phyloP scores from a whole-genome alignment of 2,888 invertebrate species.

The Tridacna crocea region DNA sequence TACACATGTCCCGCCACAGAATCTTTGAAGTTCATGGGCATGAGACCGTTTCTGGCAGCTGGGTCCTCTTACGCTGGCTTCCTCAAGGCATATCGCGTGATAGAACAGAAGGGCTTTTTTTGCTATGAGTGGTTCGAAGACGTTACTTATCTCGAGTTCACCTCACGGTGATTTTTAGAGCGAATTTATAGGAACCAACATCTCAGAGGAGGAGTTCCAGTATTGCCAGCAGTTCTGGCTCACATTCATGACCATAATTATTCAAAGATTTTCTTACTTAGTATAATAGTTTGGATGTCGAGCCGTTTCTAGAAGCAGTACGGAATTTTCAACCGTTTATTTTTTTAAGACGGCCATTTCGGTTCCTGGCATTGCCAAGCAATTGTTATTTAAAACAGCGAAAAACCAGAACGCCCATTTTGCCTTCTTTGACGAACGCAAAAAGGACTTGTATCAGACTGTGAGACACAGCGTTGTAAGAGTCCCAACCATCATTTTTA shows the following conservation, averaged over 20 bases:
- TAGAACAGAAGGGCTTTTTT: constrained; percentile 37
- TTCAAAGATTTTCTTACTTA: constrained; percentile 60
- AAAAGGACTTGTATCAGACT: constrained; percentile 52
- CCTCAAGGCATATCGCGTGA: constrained; percentile 46
- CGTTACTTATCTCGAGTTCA: constrained; percentile 21
- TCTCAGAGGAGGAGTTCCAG: constrained; percentile 2
- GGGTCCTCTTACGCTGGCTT: constrained; percentile 45
- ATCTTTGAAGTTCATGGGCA: constrained; percentile 47
- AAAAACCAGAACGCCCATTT: constrained; percentile 39
- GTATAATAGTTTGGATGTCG: no score
- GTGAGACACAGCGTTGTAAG: constrained; percentile 49
- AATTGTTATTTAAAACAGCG: constrained; percentile 27
- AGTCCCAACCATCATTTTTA: no score
- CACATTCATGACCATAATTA: constrained; percentile 47
- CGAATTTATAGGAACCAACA: constrained; percentile 12
- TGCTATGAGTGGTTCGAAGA: constrained; percentile 24
- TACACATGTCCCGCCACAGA: constrained; percentile 31
- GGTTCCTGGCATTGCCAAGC: constrained; percentile 52
- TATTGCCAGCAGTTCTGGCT: constrained; percentile 49
- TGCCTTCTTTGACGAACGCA: constrained; percentile 36
- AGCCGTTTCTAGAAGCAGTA: constrained; percentile 60
- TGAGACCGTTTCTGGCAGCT: constrained; percentile 39
- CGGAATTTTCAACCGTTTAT: constrained; percentile 50
- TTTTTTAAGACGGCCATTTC: constrained; percentile 60
- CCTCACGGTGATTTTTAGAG: constrained; percentile 15